These are phyloP conservation scores for Erpornis zantholeuca DNA, from an alignment of 2,113 vertebrate species.

Conservation along the genomic window DNA sequence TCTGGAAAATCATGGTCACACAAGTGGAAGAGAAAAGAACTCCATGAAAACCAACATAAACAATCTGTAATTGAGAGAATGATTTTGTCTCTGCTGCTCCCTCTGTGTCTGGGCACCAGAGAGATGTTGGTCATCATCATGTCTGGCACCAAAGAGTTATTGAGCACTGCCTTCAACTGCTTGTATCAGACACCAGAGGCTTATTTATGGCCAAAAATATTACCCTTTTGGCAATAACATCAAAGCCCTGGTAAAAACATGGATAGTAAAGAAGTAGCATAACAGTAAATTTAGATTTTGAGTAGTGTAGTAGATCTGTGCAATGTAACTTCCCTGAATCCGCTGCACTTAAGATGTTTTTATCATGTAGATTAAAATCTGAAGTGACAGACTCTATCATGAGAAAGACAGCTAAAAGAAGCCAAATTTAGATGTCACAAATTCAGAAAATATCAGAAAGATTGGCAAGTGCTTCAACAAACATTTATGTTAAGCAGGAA, in stretches of 20 bases:
- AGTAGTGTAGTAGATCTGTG: not conserved
- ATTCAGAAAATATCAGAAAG: slow-evolving; percentile 64
- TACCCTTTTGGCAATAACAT: not conserved
- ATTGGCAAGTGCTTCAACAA: slow-evolving; percentile 67
- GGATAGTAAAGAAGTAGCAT: not conserved
- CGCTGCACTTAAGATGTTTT: not conserved
- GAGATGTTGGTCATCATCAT: not conserved
- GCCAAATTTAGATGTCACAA: slow-evolving; percentile 55
- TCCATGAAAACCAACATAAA: not conserved
- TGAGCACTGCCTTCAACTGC: not conserved
- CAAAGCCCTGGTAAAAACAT: not conserved
- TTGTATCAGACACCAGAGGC: not conserved
- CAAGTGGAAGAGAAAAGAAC: not conserved
- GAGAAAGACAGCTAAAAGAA: slow-evolving; percentile 15
- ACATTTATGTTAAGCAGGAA: slow-evolving; percentile 17
- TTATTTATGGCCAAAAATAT: not conserved
- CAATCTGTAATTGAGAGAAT: rapidly evolving
- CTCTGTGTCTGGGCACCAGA: not conserved
- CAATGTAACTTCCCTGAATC: slow-evolving; percentile 22
- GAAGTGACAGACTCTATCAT: slow-evolving; percentile 74
- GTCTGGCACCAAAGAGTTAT: not conserved
- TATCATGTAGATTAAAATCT: slow-evolving; percentile 59
- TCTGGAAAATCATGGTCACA: not conserved
- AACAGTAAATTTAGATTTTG: not conserved
- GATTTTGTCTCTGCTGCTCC: not conserved